Base-by-base conservation (phyloP, 1,140 invertebrate species). In the Brachionus calyciflorus region DNA sequence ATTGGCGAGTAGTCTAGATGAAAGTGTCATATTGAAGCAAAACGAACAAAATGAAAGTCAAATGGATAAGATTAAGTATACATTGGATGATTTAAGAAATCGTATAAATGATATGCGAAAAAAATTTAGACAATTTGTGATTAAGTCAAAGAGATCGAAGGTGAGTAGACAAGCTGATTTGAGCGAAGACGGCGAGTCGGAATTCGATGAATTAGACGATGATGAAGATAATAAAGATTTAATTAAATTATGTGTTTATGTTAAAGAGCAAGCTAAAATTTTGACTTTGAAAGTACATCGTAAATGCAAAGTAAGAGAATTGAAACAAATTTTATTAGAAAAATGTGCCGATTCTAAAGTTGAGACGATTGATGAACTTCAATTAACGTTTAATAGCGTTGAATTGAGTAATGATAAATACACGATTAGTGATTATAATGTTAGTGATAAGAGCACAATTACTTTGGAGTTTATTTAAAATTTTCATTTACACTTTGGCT, bases 41-140 rank as follows among this genome's bases (percentile, higher is more conserved):
- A 17, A 28, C 21, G 69, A 73, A 10, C n/a, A 21, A 12, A 51
- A 24, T 10, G 69, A 73, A 73, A 73, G 69, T 41, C 69, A 73
- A 26, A 73, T 73, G 69, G 69, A 73, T 33, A 73, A 73, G 21
- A 73, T 73, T 40, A 73, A 73, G 21, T 73, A 30, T 30, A 73
- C 69, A 6, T 24, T 73, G 24, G 69, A 73, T 30, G 69, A 73
- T 37, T 51, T 73, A 28, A 73, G 69, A 53, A 49, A 9, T 26
- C n/a, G 69, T 9, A 73, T 73, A 53, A 73, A 73, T 24, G 69
- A 73, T 49, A 73, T 73, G 69, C 33, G 28, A 24, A 73, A 73
- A 30, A 73, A 55, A 41, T 73, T 73, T 19, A 73, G 69, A 73
- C 69, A 73, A 40, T 73, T 51, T 55, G 46, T 49, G 3, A 73